phyloP scores from a whole-genome alignment of 2,888 invertebrate genomes.

The Synergus gifuensis region DNA sequence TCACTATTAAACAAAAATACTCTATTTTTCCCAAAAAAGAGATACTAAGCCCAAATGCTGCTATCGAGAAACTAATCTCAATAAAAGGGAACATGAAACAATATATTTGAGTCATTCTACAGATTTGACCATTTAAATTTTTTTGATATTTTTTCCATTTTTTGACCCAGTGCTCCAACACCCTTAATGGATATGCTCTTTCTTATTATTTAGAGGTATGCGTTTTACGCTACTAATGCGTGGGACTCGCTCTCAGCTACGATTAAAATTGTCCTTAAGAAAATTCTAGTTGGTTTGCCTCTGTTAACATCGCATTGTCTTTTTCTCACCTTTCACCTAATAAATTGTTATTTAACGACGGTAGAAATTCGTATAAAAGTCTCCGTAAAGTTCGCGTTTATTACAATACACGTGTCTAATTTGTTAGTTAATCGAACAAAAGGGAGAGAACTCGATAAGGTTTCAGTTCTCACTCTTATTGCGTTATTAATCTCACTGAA shows the following conservation, averaged over 20 bases:
- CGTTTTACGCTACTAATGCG: background rate
- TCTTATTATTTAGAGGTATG: background rate
- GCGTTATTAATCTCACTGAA: constrained; percentile 38
- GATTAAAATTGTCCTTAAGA: constrained; percentile 25
- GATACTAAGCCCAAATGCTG: too few species aligned
- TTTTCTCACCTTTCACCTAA: constrained; percentile 17
- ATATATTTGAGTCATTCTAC: too few species aligned
- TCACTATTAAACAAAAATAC: too few species aligned
- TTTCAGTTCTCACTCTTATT: constrained; percentile 35
- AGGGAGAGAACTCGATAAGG: constrained; percentile 40
- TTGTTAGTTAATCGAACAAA: constrained; percentile 49
- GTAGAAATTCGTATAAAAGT: constrained; percentile 58
- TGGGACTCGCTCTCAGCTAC: constrained; percentile 1
- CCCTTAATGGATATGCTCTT: background rate
- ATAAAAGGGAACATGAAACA: too few species aligned
- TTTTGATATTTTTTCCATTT: too few species aligned
- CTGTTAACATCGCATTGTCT: background rate
- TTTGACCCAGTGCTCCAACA: too few species aligned
- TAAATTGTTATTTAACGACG: constrained; percentile 42
- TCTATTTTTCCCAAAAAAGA: too few species aligned
- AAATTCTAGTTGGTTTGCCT: background rate
- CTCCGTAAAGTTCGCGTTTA: constrained; percentile 49
- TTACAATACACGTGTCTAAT: constrained; percentile 39
- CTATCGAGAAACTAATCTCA: too few species aligned
- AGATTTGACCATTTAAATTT: too few species aligned